phyloP scores from a whole-genome alignment of 2,113 vertebrate species.

The Baryphthengus martii region DNA sequence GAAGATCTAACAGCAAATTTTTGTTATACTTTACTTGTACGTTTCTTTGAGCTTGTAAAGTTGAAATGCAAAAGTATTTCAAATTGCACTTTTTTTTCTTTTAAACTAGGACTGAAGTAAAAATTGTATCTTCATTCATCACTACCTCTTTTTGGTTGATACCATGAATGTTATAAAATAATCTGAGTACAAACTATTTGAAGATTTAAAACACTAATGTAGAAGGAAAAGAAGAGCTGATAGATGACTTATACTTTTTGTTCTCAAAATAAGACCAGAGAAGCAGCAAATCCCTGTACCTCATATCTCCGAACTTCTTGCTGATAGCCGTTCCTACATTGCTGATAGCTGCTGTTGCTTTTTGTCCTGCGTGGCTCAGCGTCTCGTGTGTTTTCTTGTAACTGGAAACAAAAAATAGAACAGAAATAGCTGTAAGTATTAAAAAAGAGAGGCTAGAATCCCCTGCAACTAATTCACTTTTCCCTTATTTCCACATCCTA shows the following conservation, averaged over 20 bases:
- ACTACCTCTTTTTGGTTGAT: not conserved
- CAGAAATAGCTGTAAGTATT: not conserved
- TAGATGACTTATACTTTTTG: not conserved
- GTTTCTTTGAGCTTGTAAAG: not conserved
- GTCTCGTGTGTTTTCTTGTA: conserved; percentile 97
- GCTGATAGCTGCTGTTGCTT: conserved; percentile 90
- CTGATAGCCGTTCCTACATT: conserved; percentile 90
- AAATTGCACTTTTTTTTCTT: not conserved
- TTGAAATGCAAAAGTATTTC: not conserved
- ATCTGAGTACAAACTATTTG: not conserved
- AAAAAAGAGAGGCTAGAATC: not conserved
- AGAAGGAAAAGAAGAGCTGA: not conserved
- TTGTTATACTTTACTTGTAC: not conserved
- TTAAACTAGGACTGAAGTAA: not conserved
- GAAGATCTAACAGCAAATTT: not conserved
- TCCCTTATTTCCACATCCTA: not conserved
- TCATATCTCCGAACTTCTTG: conserved; percentile 96
- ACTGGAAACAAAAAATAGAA: conserved; percentile 67
- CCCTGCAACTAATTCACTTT: not conserved
- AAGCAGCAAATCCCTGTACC: conserved; percentile 70
- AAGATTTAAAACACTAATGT: not conserved
- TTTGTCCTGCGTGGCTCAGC: conserved; percentile 90
- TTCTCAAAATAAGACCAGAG: not conserved
- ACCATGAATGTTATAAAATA: not conserved
- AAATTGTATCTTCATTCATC: not conserved